phyloP scores from a whole-genome alignment of 2,888 invertebrate genomes.

The Macaria liturata region DNA sequence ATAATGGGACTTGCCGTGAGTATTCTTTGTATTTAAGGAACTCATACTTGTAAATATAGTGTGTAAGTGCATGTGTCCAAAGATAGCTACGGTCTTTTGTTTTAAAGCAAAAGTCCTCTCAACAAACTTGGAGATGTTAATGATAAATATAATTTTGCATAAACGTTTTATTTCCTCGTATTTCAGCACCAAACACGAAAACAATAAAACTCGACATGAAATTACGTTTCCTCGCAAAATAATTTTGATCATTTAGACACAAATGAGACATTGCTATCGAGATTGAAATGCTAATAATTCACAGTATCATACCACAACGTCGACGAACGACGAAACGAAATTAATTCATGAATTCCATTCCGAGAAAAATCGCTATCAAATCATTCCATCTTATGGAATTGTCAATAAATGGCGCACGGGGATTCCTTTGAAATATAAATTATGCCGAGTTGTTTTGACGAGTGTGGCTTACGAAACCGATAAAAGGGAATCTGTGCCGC shows the following conservation, averaged over 20 bases:
- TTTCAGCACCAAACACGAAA: no score
- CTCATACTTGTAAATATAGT: neutral
- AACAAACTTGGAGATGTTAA: no score
- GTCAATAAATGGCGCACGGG: constrained; percentile 58
- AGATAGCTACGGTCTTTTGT: no score
- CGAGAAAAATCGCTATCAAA: constrained; percentile 63
- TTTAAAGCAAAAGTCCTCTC: no score
- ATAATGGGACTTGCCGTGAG: constrained; percentile 83
- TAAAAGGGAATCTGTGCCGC: constrained; percentile 25
- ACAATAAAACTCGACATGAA: no score
- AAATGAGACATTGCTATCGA: no score
- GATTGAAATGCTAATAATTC: constrained; percentile 13
- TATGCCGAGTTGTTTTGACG: constrained; percentile 44
- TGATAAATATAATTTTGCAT: no score
- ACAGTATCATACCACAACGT: constrained; percentile 42
- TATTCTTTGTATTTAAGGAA: constrained; percentile 23
- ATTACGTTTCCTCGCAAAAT: no score
- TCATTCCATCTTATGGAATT: constrained; percentile 65
- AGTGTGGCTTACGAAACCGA: constrained; percentile 41
- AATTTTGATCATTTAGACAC: no score
- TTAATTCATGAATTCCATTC: constrained; percentile 62
- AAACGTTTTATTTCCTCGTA: no score
- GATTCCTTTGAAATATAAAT: constrained; percentile 54
- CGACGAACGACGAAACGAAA: constrained; percentile 56
- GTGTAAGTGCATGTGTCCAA: no score